Base-by-base conservation (phyloP, 2,888 invertebrate species). In the Stratiomys singularior region DNA sequence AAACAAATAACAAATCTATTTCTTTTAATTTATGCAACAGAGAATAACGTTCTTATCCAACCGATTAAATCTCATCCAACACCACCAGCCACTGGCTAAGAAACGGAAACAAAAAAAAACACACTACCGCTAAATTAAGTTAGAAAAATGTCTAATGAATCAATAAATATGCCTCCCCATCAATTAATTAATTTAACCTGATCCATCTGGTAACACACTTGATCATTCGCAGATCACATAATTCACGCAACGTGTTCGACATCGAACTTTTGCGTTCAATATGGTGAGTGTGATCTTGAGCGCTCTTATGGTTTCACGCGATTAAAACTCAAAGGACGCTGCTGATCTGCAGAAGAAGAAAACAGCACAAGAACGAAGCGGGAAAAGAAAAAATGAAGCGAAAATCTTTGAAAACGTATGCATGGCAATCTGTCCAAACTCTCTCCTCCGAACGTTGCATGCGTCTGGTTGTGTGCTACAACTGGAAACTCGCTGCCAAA, bases 151-250 rank as follows among this genome's bases (percentile, higher is more conserved):
- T 52, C 52, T 52, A 52, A 52, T 52, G 52, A 52, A 52, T 52
- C 52, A 52, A 52, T 52, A 52, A 52, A 52, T 52, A 52, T 52
- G 52, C 52, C 69, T 30, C 23, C 69, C 46, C 69, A 47, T 46
- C 69, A 69, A 69, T 69, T 69, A 47, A 69, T 69, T 69, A 69
- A 69, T 69, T 69, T 69, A 46, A 69, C 9, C 69, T 47, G 47
- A 69, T 69, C 25, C 30, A 69, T 69, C 47, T 69, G 69, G 47
- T 69, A 46, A 69, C 47, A 46, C 69, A 47, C 69, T 46, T 69
- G 47, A 69, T 66, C 69, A 69, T 46, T 69, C 47, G 25, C 47
- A 27, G 11, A 21, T n/a, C 46, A 69, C 69, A 69, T 69, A 69
- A 69, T 46, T 69, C 69, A 69, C 69, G 25, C 47, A 46, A 9